Evolutionary conservation across 2,797 vertebrate species (phyloP).

Genomic region (Acridotheres tristis): DNA sequence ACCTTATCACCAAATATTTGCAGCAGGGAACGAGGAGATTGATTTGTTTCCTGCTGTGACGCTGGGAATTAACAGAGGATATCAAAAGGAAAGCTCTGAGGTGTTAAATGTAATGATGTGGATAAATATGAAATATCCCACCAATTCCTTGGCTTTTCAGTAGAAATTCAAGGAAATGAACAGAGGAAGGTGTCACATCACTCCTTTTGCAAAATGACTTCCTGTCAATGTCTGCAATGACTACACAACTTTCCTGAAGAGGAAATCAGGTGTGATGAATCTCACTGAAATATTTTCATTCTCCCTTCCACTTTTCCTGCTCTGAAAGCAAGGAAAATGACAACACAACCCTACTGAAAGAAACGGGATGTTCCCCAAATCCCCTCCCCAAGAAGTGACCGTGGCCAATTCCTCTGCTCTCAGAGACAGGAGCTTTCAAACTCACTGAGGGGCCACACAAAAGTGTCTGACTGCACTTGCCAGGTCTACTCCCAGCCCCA

Average conservation of each 20-base stretch:
- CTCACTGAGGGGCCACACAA: not conserved
- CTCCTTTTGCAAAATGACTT: not conserved
- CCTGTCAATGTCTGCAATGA: not conserved
- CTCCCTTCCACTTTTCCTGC: not conserved
- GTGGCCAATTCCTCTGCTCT: not conserved
- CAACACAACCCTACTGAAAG: not conserved
- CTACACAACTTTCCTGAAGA: not conserved
- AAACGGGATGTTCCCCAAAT: not conserved
- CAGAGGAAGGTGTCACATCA: not conserved
- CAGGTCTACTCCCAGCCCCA: not conserved
- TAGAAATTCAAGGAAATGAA: not conserved
- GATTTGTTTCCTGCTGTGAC: slow-evolving; percentile 19
- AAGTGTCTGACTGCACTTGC: not conserved
- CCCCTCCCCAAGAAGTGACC: not conserved
- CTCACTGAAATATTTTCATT: not conserved
- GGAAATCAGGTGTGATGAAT: not conserved
- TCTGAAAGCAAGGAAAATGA: not conserved
- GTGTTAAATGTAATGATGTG: not conserved
- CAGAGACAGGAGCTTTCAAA: not conserved
- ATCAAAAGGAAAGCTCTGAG: slow-evolving; percentile 20
- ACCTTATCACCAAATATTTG: slow-evolving; percentile 27
- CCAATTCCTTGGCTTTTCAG: not conserved
- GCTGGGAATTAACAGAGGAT: slow-evolving; percentile 21
- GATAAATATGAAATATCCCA: not conserved
- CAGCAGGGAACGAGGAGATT: not conserved